Conservation (phyloP, 2,888 invertebrate genomes). For the Plebejus argus region DNA sequence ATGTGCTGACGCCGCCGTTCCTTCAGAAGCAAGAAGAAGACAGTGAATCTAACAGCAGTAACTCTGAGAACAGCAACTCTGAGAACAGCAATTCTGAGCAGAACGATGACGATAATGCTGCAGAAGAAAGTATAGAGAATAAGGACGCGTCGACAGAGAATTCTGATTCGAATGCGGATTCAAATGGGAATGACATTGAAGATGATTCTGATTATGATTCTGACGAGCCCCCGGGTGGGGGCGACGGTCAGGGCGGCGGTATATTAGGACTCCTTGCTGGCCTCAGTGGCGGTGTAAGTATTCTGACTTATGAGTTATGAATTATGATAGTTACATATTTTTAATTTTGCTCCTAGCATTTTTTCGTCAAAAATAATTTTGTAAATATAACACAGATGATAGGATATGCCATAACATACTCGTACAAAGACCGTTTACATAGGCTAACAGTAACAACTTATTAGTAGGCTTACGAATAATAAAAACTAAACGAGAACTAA, state of each 20-base stretch:
- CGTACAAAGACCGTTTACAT: too few relatives aligned
- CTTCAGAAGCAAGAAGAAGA: slow-evolving; percentile 57
- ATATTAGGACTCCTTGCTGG: slow-evolving; percentile 70
- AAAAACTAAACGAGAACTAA: too few relatives aligned
- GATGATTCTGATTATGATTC: slow-evolving; percentile 57
- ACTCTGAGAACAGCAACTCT: slow-evolving; percentile 28
- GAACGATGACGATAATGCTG: slow-evolving; percentile 48
- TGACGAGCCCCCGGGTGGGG: slow-evolving; percentile 66
- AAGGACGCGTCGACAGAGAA: slow-evolving; percentile 51
- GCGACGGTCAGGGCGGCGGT: slow-evolving; percentile 74
- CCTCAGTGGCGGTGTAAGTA: slow-evolving; percentile 70
- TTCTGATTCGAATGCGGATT: slow-evolving; percentile 48
- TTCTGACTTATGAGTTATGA: background rate
- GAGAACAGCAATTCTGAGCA: slow-evolving; percentile 41
- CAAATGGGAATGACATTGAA: slow-evolving; percentile 35
- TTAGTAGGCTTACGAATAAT: too few relatives aligned
- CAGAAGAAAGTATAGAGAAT: slow-evolving; percentile 52
- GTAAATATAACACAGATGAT: too few relatives aligned
- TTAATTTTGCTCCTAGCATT: too few relatives aligned
- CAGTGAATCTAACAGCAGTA: slow-evolving; percentile 42
- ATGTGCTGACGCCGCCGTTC: slow-evolving; percentile 51
- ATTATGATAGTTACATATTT: too few relatives aligned
- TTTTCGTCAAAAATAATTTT: too few relatives aligned
- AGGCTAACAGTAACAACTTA: too few relatives aligned
- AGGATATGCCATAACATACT: too few relatives aligned